Conservation (phyloP, 2,113 vertebrate genomes). For the Oplegnathus fasciatus region DNA sequence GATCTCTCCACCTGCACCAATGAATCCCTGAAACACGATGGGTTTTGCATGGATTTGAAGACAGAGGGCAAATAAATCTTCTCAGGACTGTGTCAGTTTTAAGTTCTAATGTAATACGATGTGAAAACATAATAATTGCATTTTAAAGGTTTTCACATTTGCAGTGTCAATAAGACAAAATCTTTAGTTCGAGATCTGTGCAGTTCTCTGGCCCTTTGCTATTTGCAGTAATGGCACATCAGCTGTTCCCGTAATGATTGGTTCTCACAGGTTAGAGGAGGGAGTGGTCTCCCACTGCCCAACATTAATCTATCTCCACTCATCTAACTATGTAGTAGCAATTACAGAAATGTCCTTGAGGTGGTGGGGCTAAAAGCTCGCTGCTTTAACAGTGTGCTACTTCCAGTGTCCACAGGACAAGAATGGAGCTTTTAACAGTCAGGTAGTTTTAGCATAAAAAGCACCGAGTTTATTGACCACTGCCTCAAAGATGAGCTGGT, state of each 20-base stretch:
- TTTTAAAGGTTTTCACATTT: slow-evolving; percentile 43
- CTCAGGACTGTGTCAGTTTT: slow-evolving; percentile 62
- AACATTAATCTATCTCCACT: slow-evolving; percentile 19
- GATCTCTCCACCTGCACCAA: neutral
- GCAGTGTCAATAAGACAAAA: slow-evolving; percentile 13
- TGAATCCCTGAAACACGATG: slow-evolving; percentile 9
- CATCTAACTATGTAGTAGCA: slow-evolving; percentile 54
- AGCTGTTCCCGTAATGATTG: slow-evolving; percentile 8
- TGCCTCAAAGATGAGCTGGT: slow-evolving; percentile 32
- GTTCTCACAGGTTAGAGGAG: slow-evolving; percentile 5
- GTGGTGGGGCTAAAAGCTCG: slow-evolving; percentile 46
- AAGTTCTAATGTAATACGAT: slow-evolving; percentile 14
- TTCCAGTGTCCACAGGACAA: slow-evolving; percentile 18
- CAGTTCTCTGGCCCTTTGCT: slow-evolving; percentile 28
- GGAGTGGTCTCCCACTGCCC: slow-evolving; percentile 20
- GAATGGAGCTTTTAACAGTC: slow-evolving; percentile 57
- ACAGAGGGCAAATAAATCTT: slow-evolving; percentile 42
- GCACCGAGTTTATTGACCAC: slow-evolving; percentile 57
- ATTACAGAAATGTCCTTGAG: slow-evolving; percentile 42
- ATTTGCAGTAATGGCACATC: slow-evolving; percentile 23
- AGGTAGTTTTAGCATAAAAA: no score
- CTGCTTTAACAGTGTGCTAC: slow-evolving; percentile 32
- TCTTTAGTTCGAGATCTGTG: slow-evolving; percentile 4
- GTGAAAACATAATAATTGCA: slow-evolving; percentile 3
- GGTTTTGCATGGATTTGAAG: slow-evolving; percentile 23